These are phyloP conservation scores for Sus cebifrons DNA, from an alignment of 2,797 vertebrate species.

Conservation along the genomic window DNA sequence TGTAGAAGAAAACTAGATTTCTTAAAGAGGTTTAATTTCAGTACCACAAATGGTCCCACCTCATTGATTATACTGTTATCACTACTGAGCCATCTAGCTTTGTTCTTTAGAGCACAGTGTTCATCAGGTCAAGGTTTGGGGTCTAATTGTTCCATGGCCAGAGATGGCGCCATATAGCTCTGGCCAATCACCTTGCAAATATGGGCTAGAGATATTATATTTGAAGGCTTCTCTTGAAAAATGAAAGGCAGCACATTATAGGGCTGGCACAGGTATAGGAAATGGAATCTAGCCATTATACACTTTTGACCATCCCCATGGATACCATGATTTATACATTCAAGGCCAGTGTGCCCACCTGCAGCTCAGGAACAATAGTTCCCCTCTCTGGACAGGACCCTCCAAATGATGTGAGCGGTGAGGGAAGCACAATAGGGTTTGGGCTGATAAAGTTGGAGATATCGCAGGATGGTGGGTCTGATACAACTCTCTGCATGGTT, in stretches of 20 bases:
- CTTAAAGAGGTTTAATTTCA: conserved; percentile 70
- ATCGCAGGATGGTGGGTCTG: conserved; percentile 92
- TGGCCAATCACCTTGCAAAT: conserved; percentile 38
- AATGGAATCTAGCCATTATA: conserved; percentile 22
- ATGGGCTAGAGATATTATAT: conserved; percentile 35
- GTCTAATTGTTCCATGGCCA: conserved; percentile 59
- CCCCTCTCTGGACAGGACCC: conserved; percentile 95
- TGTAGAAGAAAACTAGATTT: conserved; percentile 59
- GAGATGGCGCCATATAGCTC: not conserved
- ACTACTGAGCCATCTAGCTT: conserved; percentile 3
- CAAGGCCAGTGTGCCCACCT: conserved; percentile 91
- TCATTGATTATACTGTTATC: conserved; percentile 60
- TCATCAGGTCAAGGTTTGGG: conserved; percentile 58
- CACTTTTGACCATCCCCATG: not conserved
- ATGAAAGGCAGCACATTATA: not conserved
- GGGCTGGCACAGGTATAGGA: not conserved
- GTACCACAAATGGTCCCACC: conserved; percentile 27
- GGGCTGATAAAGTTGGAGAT: conserved; percentile 95
- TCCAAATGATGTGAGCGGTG: conserved; percentile 95
- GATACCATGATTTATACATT: conserved; percentile 8
- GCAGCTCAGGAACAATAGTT: conserved; percentile 96
- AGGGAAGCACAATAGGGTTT: conserved; percentile 96
- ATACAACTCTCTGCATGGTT: conserved; percentile 94
- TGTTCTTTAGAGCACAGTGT: conserved; percentile 16
- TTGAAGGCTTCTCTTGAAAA: conserved; percentile 61